Evolutionary conservation across 2,888 invertebrate species (phyloP), one percentile per base, ranked within the genome.

Genomic region (Diarsia dahlii): DNA sequence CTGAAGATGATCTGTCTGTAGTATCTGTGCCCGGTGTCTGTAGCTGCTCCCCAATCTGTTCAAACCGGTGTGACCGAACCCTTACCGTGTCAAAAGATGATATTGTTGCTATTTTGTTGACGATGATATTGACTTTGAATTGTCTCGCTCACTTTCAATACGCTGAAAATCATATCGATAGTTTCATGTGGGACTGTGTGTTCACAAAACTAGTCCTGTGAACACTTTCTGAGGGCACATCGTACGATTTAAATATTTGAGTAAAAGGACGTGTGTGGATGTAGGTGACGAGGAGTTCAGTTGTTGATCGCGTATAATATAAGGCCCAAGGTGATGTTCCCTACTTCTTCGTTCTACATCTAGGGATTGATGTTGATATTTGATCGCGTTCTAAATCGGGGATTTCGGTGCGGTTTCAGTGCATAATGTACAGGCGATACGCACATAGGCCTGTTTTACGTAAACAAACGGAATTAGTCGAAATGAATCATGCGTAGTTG

Each of bases 401-500:
- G 1, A 45, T 46, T 52, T 80, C 45, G 20, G 3, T 23, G 20
- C 50, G 23, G 34, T 54, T 62, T 52, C 39, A 62, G 48, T 46
- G 12, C 52, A 15, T 8, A 64, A n/a, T 28, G 45, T 64, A 15
- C 3, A 20, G n/a, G 46, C 76, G 39, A 28, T 58, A 76, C 18
- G 39, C 39, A n/a, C 18, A 50, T n/a, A 12, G 15, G 39, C 20
- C 23, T 45, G 50, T 12, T 52, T 46, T 34, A 13, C n/a, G 39
- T 45, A 48, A 70, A 56, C 79, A 8, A 15, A 54, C 79, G 5
- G 12, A 54, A 56, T 63, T 23, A 13, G 5, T 2, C 18, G 18
- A n/a, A 52, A 34, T 77, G 1, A 69, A 20, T 46, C 52, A 52
- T 18, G 46, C n/a, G 15, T 34, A 20, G 20, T 39, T 54, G 13